Base-by-base conservation (phyloP, 2,888 invertebrate genomes). In the Cataglyphis rosenhaueri region DNA sequence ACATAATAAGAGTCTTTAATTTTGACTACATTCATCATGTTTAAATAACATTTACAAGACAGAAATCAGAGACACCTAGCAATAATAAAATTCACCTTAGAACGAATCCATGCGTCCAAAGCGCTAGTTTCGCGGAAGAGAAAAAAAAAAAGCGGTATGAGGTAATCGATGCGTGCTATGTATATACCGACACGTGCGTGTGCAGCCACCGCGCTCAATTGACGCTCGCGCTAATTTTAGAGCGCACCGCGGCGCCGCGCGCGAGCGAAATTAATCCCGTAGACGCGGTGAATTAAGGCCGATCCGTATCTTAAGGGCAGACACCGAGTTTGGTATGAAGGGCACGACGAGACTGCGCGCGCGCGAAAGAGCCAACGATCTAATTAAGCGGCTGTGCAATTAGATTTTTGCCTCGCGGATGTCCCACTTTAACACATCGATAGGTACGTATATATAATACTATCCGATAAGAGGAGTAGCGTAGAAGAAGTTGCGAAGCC, bases 261-360 rank as follows among this genome's bases (percentile, higher is more conserved):
- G 82, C 81, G 55, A 86, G 75, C 79, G 73, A 83, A 88, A 88
- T 87, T 85, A 88, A 89, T 85, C 76, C 85, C 82, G 83, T 75
- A 81, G 83, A 81, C 81, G 79, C 87, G 83, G 79, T 78, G 88
- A 89, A 89, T 89, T 89, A 89, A 89, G 85, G 88, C 82, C 85
- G 89, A 89, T 89, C 81, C 84, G 68, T 89, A 89, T 89, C 89
- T 86, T 73, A 74, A 87, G 89, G 78, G 66, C 55, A 66, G n/a
- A n/a, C 48, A 52, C 25, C 25, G 76, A 76, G 68, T 76, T 29
- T 29, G 84, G 82, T 84, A 76, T 84, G 86, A 83, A 84, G 82
- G 87, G 81, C 86, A 84, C 82, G 70, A 79, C 79, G 81, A 75
- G 70, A 74, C 85, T 66, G 79, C 74, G 21, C 62, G 44, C 32